Evolutionary conservation across 2,888 invertebrate species (phyloP), one percentile per base, ranked within the genome.

Genomic region (Diarsia brunnea): DNA sequence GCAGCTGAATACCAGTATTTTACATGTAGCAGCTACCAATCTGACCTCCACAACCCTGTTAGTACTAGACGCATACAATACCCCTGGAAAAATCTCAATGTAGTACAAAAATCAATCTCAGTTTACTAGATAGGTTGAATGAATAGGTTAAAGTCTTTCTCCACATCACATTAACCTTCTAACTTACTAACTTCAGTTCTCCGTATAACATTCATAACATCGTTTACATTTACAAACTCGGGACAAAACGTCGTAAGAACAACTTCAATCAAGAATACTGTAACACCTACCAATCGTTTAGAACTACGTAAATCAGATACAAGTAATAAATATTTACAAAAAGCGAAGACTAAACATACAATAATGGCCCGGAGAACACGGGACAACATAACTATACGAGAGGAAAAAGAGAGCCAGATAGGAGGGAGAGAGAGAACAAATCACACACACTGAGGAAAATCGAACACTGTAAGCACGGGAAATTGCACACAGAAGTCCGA

Each of bases 291-390:
- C 75, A 58, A 82, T 85, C 79, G 80, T 81, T 82, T 84, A 81
- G 84, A 89, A 84, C 85, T 85, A 79, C 75, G 81, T 84, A 83
- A 84, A 86, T 86, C 84, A 80, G 81, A 85, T 83, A 84, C 83
- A 82, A 89, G 87, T 89, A 85, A 84, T 88, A 85, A 87, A 90
- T 91, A 90, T 91, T 91, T 91, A 92, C 92, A 90, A 91, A 92
- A 91, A 91, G 90, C 89, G 86, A 82, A 89, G 87, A 89, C 90
- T 93, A 92, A 93, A 90, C 91, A 93, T 90, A 93, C 91, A 91
- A 93, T 95, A 94, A 95, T 95, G 92, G 93, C 93, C 93, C 92
- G 90, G 88, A 89, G 90, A 91, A 91, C 91, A 91, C 89, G 88
- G 87, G 79, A 86, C 89, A 71, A 90, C 89, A 90, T 89, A 92